Conservation (phyloP, 1,140 invertebrate genomes). For the Drosophila azteca region DNA sequence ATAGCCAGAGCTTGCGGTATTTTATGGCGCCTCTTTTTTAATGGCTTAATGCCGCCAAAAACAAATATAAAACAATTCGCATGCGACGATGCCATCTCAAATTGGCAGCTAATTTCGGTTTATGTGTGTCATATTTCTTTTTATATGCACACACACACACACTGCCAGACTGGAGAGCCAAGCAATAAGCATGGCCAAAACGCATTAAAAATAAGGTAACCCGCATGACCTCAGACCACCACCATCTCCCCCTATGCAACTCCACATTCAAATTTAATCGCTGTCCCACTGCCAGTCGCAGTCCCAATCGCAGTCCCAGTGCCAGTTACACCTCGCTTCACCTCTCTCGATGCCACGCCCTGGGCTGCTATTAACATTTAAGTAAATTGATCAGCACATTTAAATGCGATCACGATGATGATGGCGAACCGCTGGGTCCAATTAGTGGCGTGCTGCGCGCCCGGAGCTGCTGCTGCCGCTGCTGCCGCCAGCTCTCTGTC, state of each 20-base stretch:
- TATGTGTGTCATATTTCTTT: conserved; percentile 72
- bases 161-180: conserved; percentile 12
- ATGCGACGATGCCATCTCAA: conserved; percentile 69
- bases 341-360: conserved; percentile 49
- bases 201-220: conserved; percentile 49
- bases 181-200: conserved; percentile 15
- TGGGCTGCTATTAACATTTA: conserved; percentile 74
- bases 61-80: conserved; percentile 80
- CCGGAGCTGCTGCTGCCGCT: conserved; percentile 38
- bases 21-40: conserved; percentile 67
- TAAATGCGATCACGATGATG: conserved; percentile 76
- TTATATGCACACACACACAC: conserved; percentile 29
- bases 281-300: neutral
- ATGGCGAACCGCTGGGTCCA: conserved; percentile 69
- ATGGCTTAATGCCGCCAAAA: conserved; percentile 75
- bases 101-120: conserved; percentile 79
- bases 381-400: conserved; percentile 81
- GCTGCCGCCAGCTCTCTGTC: conserved; percentile 23
- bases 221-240: conserved; percentile 58
- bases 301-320: neutral
- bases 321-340: neutral
- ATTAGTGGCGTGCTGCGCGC: conserved; percentile 72
- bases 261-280: conserved; percentile 26
- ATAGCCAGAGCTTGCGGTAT: conserved; percentile 41
- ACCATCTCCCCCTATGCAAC: conserved; percentile 13